Base-by-base conservation (phyloP, 1,140 invertebrate species). In the Pachypeltis micranthus region DNA sequence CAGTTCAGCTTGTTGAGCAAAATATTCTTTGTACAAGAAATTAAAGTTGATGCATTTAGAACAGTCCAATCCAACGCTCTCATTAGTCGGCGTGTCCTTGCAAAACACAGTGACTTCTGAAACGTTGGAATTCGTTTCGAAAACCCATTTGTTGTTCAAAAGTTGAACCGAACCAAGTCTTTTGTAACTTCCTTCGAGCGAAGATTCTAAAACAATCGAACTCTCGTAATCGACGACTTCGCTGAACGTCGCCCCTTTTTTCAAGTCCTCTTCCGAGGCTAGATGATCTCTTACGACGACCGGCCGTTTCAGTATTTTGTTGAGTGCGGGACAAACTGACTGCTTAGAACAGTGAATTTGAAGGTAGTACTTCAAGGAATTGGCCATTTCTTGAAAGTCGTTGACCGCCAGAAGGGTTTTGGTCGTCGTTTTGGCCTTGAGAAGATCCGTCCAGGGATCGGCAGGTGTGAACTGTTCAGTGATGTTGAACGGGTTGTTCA, bases 1-100 rank as follows among this genome's bases (percentile, higher is more conserved):
- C 2, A 54, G 4, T 2, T 63, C 24, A 3, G 19, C 26, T 24
- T 63, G 31, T 54, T 39, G 44, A 16, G 64, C 63, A n/a, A 63
- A 63, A 29, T 62, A 61, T 24, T 62, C 47, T 58, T 62, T 61
- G 24, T 64, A 64, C 16, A 64, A 61, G 1, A 59, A 34, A 51
- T 61, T 59, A 55, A 51, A 66, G 31, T 68, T 68, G 2, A 24
- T 21, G 47, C 67, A 68, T 1, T 63, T 29, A 7, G 59, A 62
- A 63, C 67, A 68, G 54, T 65, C 64, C 12, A 62, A 21, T 19
- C 63, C 62, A 44, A 29, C 54, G 25, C 27, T 44, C 34, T 62
- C 60, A 4, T 58, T 65, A 10, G 44, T 39, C 21, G 58, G 44
- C 25, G 44, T 34, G 2, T 44, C 34, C 47, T 39, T 34, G 29